Base-by-base conservation (phyloP, 1,140 invertebrate genomes). In the Drosophila lacertosa region DNA sequence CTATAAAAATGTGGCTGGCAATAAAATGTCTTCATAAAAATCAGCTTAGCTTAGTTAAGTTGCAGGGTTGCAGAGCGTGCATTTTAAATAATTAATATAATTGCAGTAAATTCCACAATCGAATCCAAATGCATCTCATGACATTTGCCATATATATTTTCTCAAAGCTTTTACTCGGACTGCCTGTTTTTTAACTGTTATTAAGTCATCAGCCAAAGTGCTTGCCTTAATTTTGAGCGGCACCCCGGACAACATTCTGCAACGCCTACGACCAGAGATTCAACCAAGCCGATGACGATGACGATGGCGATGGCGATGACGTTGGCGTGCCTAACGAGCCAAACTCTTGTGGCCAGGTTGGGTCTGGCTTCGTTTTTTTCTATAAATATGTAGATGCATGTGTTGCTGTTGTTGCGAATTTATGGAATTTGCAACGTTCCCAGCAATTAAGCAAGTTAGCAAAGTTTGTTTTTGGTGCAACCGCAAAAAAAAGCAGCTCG, bases 1-100 rank as follows among this genome's bases (percentile, higher is more conserved):
- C 78, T 58, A 82, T 77, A 74, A 83, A 77, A 82, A 57, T 64
- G 55, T 66, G n/a, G n/a, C n/a, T 67, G 37, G 70, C 67, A 54
- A 51, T 68, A 37, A 75, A 72, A 76, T 62, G 53, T 73, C 63
- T 78, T 67, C 32, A 83, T 74, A 82, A 74, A 73, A 35, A n/a
- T 16, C 15, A 32, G 32, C 6, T 20, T 40, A 29, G 29, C 39
- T 20, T 40, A 29, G 29, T 33, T 26, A 16, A n/a, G 57, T 26
- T 15, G 4, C 11, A 13, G 24, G 9, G 48, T 22, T 32, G 11
- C 11, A 39, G 20, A 29, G 48, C 37, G 3, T 11, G 67, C 57
- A 81, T 67, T 80, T 60, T 60, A 66, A 48, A 67, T 76, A 80
- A 80, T 80, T 80, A 60, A 81, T 72, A 81, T 80, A 81, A 80